Evolutionary conservation across 1,140 invertebrate species (phyloP).

Genomic region (Capitella teleta): DNA sequence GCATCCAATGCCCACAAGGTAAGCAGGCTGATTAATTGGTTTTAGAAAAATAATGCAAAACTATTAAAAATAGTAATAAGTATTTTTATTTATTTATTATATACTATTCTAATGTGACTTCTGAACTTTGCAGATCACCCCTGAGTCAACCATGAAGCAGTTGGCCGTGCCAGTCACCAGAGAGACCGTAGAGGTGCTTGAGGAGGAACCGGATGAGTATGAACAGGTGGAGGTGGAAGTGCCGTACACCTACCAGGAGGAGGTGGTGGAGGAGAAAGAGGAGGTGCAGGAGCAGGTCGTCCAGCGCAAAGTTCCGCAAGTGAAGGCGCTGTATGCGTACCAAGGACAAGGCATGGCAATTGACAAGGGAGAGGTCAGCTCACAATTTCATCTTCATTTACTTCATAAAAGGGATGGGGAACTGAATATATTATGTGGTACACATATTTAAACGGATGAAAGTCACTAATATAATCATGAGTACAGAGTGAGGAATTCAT

Average conservation of each 20-base stretch:
- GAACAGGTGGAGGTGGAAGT: constrained; percentile 51
- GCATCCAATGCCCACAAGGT: constrained; percentile 37
- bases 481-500: no score
- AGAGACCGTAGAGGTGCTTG: neutral
- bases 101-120: neutral
- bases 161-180: neutral
- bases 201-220: constrained; percentile 28
- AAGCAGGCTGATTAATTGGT: no score
- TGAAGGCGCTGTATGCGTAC: constrained; percentile 75
- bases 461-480: no score
- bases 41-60: neutral
- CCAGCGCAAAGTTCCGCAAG: constrained; percentile 76
- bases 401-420: no score
- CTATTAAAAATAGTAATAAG: neutral
- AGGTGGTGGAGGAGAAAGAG: constrained; percentile 72
- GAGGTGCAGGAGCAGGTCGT: constrained; percentile 75
- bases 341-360: constrained; percentile 83
- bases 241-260: constrained; percentile 74
- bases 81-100: neutral
- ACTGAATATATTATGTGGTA: no score
- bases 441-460: no score
- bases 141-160: neutral
- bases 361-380: constrained; percentile 69
- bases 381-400: no score
- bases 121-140: neutral